A percentile compares a stretch with the other conserved stretches of the same genome.
These are phyloP conservation scores for Acanthornis magna DNA, from an alignment of 2,797 vertebrate species.

Conservation along the genomic window DNA sequence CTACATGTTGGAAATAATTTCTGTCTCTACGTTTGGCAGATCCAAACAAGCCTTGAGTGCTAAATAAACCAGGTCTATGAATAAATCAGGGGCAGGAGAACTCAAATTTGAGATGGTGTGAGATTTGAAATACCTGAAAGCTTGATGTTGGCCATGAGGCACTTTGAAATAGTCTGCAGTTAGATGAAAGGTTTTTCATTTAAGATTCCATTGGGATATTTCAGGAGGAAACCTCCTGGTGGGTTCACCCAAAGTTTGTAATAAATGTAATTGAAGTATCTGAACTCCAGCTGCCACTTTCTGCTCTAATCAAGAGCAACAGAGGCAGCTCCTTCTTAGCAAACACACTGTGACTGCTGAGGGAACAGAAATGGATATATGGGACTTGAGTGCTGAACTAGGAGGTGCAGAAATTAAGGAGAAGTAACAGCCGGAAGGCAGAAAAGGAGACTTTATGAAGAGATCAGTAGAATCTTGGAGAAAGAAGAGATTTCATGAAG, in stretches of 20 bases:
- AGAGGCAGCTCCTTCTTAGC: not conserved
- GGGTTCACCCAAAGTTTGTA: conserved; percentile 47
- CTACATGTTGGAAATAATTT: conserved; percentile 27
- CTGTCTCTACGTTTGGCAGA: conserved; percentile 17
- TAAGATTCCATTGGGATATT: not conserved
- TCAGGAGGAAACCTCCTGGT: conserved; percentile 43
- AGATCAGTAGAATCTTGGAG: not conserved
- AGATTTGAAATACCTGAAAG: conserved; percentile 10
- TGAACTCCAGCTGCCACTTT: conserved; percentile 43
- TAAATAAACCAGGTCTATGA: conserved; percentile 50
- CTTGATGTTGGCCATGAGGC: conserved; percentile 7
- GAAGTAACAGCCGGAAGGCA: not conserved
- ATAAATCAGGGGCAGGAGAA: conserved; percentile 42
- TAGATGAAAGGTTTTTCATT: conserved; percentile 4
- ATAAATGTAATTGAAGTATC: conserved; percentile 39
- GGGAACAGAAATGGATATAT: not conserved
- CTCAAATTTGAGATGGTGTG: not conserved
- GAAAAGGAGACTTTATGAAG: not conserved
- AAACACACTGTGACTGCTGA: not conserved
- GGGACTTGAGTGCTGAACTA: not conserved
- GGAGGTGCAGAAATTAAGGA: not conserved
- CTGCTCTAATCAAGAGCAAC: not conserved
- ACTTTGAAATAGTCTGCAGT: not conserved
- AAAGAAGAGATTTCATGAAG: not conserved
- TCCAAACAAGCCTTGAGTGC: conserved; percentile 40